Evolutionary conservation across 2,888 invertebrate species (phyloP).

Genomic region (Parnassius apollo): DNA sequence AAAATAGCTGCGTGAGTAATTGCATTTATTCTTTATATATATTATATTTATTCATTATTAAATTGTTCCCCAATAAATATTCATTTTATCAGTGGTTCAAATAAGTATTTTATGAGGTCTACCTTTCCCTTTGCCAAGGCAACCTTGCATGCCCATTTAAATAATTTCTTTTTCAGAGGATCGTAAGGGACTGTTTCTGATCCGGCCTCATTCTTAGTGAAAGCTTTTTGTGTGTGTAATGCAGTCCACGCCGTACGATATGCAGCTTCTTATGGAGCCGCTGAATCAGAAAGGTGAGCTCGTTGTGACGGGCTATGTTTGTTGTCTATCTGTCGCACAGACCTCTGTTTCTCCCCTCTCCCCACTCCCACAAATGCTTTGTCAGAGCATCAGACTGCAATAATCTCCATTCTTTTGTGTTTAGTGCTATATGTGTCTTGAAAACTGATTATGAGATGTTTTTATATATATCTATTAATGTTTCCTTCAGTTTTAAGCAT

Average conservation of each 20-base stretch:
- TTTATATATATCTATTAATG: constrained; percentile 29
- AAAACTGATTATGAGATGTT: constrained; percentile 23
- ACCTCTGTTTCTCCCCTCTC: constrained; percentile 41
- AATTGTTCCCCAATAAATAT: no score
- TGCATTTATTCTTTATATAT: no score
- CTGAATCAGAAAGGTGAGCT: constrained; percentile 75
- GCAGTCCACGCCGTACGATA: constrained; percentile 62
- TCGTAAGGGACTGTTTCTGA: constrained; percentile 41
- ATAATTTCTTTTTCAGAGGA: constrained; percentile 77
- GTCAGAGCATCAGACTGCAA: constrained; percentile 22
- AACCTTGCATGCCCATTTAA: constrained; percentile 72
- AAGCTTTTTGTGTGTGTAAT: constrained; percentile 73
- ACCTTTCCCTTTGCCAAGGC: constrained; percentile 30
- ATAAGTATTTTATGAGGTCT: not conserved
- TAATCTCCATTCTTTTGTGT: constrained; percentile 39
- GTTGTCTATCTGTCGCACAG: constrained; percentile 46
- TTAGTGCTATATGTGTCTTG: constrained; percentile 21
- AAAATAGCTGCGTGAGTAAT: no score
- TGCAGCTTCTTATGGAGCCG: constrained; percentile 68
- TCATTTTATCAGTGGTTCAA: not conserved
- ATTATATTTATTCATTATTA: no score
- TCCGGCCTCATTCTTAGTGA: constrained; percentile 63
- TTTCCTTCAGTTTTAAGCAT: constrained; percentile 32
- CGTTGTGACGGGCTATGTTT: constrained; percentile 48
- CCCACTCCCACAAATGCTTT: constrained; percentile 32